Conservation (phyloP, 2,113 vertebrate species). For the Beaufortia kweichowensis region DNA sequence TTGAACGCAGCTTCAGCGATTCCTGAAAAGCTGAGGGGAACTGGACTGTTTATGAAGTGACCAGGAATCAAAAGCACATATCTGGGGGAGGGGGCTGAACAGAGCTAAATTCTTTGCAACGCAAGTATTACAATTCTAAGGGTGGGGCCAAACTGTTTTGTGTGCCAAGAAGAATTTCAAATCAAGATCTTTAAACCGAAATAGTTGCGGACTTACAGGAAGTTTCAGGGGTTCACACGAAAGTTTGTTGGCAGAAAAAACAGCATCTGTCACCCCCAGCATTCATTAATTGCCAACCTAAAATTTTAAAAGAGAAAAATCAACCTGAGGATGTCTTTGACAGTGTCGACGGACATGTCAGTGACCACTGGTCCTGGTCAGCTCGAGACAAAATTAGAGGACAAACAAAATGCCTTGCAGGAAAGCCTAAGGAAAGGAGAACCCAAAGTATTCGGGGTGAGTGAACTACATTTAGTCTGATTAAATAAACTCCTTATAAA, state of each 20-base stretch:
- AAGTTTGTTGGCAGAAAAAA: too few species aligned
- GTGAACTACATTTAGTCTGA: slow-evolving; percentile 36
- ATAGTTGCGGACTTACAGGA: background rate
- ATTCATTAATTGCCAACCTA: background rate
- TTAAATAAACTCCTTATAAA: background rate
- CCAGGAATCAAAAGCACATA: background rate
- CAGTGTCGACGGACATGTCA: slow-evolving; percentile 66
- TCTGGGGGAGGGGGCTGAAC: background rate
- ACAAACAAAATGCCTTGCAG: slow-evolving; percentile 57
- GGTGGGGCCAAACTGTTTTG: background rate
- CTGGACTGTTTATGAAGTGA: slow-evolving; percentile 7
- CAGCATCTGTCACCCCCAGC: background rate
- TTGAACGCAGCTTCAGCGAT: background rate
- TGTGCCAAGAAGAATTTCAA: background rate
- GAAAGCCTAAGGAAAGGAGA: slow-evolving; percentile 65
- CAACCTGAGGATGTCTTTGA: slow-evolving; percentile 64
- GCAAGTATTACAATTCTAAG: background rate
- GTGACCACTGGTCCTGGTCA: slow-evolving; percentile 62
- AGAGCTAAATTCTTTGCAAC: background rate
- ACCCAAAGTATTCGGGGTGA: slow-evolving; percentile 72
- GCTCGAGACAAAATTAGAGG: slow-evolving; percentile 61
- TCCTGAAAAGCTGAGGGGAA: background rate
- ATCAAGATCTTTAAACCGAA: background rate
- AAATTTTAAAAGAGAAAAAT: background rate
- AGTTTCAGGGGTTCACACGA: background rate